These are phyloP conservation scores for Capromys pilorides DNA, from an alignment of 2,797 vertebrate species.

Conservation along the genomic window DNA sequence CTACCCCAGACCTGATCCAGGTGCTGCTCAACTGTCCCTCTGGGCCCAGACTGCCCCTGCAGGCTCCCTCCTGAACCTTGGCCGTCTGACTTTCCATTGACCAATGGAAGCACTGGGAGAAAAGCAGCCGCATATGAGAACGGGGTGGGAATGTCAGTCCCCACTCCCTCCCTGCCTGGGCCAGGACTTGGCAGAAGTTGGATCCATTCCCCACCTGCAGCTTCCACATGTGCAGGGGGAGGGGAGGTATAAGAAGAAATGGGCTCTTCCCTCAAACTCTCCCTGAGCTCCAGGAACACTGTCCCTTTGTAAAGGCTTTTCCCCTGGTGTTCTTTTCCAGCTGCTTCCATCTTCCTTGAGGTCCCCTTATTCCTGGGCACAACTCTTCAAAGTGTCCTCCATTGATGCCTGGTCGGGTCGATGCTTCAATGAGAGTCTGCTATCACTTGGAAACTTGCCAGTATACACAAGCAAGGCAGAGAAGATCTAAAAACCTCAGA, in stretches of 20 bases:
- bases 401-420: not conserved
- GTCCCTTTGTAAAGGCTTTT: not conserved
- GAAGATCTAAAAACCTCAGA: slow-evolving; percentile 15
- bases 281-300: not conserved
- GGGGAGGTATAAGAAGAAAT: not conserved
- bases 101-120: not conserved
- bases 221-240: not conserved
- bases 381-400: slow-evolving; percentile 6
- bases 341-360: not conserved
- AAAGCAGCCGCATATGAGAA: not conserved
- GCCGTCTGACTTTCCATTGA: not conserved
- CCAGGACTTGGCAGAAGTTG: not conserved
- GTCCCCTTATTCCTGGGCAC: not conserved
- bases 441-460: not conserved
- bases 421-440: not conserved
- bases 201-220: not conserved
- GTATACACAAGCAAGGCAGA: not conserved
- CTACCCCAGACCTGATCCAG: not conserved
- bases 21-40: not conserved
- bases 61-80: not conserved
- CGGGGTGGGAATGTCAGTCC: not conserved
- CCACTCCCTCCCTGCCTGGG: not conserved
- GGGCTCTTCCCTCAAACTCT: not conserved
- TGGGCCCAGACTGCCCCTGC: not conserved
- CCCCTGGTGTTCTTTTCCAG: not conserved